Percentiles rank a stretch among this genome's conserved stretches.
These are phyloP conservation scores for Seira ritae DNA, from an alignment of 2,888 invertebrate species.

Conservation along the genomic window DNA sequence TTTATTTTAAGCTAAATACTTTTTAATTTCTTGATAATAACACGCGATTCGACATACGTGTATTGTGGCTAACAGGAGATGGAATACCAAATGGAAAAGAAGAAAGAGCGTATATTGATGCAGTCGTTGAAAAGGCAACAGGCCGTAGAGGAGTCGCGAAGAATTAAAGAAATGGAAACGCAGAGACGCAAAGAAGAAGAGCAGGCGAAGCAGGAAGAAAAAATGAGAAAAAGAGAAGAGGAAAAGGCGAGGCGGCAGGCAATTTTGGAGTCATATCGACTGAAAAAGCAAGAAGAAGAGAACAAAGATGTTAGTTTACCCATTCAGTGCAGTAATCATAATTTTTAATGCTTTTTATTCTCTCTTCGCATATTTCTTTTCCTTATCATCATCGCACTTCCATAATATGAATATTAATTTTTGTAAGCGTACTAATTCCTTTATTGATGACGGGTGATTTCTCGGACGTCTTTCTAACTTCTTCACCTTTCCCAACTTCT, in stretches of 20 bases:
- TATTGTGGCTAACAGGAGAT: conserved; percentile 80
- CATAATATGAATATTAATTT: not conserved
- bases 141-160: conserved; percentile 91
- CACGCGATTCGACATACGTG: conserved; percentile 38
- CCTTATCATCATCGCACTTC: conserved; percentile 26
- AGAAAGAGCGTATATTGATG: conserved; percentile 93
- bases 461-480: not conserved
- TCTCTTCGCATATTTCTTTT: conserved; percentile 2
- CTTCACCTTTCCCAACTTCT: too few relatives aligned
- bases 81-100: conserved; percentile 93
- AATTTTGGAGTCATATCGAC: conserved; percentile 94
- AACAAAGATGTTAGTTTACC: conserved; percentile 70
- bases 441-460: not conserved
- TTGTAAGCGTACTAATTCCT: not conserved
- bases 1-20: not conserved
- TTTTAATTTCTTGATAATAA: conserved; percentile 35
- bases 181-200: conserved; percentile 84
- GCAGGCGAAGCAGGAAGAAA: conserved; percentile 81
- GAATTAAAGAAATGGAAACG: conserved; percentile 88
- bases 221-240: conserved; percentile 85
- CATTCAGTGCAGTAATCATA: not conserved
- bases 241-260: conserved; percentile 90
- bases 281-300: conserved; percentile 82
- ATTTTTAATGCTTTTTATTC: conserved; percentile 45
- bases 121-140: conserved; percentile 92